These are phyloP conservation scores for Emmelina monodactyla DNA, from an alignment of 2,888 invertebrate species.

Conservation along the genomic window DNA sequence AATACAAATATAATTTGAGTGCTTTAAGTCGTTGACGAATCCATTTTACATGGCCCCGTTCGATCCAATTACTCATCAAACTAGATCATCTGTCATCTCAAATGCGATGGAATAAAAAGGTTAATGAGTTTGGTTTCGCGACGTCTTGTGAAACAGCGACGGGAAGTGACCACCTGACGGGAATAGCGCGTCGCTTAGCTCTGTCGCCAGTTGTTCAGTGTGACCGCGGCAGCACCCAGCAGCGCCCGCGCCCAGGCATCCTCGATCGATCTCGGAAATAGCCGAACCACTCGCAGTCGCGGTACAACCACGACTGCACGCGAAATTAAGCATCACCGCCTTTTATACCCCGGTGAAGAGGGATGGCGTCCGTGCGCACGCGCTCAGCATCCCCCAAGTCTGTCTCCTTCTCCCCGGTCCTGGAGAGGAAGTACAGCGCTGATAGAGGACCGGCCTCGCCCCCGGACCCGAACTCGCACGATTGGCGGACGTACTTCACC, in stretches of 20 bases:
- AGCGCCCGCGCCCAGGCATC: slow-evolving; percentile 41
- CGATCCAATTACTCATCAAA: neutral
- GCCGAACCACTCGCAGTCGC: slow-evolving; percentile 54
- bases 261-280: slow-evolving; percentile 28
- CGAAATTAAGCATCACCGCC: slow-evolving; percentile 29
- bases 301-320: slow-evolving; percentile 56
- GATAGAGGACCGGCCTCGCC: slow-evolving; percentile 40
- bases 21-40: neutral
- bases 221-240: slow-evolving; percentile 55
- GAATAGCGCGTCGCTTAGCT: slow-evolving; percentile 58
- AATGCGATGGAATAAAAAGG: slow-evolving; percentile 29
- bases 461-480: slow-evolving; percentile 40
- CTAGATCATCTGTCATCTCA: slow-evolving; percentile 7
- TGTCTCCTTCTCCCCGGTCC: slow-evolving; percentile 70
- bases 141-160: slow-evolving; percentile 52
- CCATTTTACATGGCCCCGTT: neutral
- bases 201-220: slow-evolving; percentile 51
- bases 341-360: slow-evolving; percentile 47
- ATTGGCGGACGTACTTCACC: slow-evolving; percentile 57
- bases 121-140: slow-evolving; percentile 46
- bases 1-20: neutral
- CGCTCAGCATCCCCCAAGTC: slow-evolving; percentile 72
- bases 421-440: slow-evolving; percentile 64
- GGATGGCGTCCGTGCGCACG: slow-evolving; percentile 70
- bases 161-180: slow-evolving; percentile 62